These are phyloP conservation scores for Napeogenes sylphis DNA, from an alignment of 2,888 invertebrate species.

Conservation along the genomic window DNA sequence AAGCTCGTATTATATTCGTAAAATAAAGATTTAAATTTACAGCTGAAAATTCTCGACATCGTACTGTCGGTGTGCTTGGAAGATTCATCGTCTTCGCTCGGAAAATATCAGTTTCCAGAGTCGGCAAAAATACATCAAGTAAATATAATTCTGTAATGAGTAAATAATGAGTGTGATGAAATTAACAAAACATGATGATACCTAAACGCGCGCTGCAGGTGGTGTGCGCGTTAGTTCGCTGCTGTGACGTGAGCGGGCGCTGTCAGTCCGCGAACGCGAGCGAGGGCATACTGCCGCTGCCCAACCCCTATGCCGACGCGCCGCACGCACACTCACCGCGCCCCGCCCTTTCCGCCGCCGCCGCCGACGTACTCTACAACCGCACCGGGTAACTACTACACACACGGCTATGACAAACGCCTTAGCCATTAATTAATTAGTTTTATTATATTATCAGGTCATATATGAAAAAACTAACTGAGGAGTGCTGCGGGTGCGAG, in stretches of 20 bases:
- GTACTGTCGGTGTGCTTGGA: slow-evolving; percentile 95
- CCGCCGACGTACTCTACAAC: slow-evolving; percentile 89
- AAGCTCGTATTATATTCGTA: background rate
- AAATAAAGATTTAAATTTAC: slow-evolving; percentile 41
- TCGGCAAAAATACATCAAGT: slow-evolving; percentile 95
- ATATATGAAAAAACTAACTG: slow-evolving; percentile 96
- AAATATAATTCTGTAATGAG: slow-evolving; percentile 9
- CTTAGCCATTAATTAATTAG: no score
- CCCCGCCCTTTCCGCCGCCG: slow-evolving; percentile 56
- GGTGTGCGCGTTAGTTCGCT: slow-evolving; percentile 92
- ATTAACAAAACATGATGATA: background rate
- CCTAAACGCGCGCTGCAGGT: slow-evolving; percentile 55
- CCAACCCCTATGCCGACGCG: slow-evolving; percentile 84
- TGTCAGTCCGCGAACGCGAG: slow-evolving; percentile 76
- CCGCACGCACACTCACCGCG: slow-evolving; percentile 49
- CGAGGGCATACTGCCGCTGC: slow-evolving; percentile 78
- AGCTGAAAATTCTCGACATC: slow-evolving; percentile 92
- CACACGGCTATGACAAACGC: no score
- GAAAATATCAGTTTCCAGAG: slow-evolving; percentile 97
- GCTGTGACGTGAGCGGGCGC: slow-evolving; percentile 90
- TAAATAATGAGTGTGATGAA: no score
- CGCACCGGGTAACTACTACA: slow-evolving; percentile 80
- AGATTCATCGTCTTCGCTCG: slow-evolving; percentile 93
- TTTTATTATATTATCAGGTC: slow-evolving; percentile 39
- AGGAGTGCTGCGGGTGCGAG: slow-evolving; percentile 94